Evolutionary conservation across 2,113 vertebrate genomes (phyloP), one percentile per base, ranked within the genome.

Genomic region (Urocitellus parryii): DNA sequence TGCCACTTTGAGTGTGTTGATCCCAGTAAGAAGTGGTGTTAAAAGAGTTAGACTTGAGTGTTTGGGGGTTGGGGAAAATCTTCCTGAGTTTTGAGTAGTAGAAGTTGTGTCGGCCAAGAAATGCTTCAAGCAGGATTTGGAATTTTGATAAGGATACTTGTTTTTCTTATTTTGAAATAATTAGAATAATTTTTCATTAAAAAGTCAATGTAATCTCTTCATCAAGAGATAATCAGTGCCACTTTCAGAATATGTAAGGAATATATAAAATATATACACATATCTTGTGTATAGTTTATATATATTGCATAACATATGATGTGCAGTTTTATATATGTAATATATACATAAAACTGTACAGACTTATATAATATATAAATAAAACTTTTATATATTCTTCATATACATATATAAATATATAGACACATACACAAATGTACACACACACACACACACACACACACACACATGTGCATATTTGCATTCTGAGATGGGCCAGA

Each of bases 171-270:
- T 94, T 85, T 95, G 32, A 39, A 65, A 51, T 53, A n/a, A 91
- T 90, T 73, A 78, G 80, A 86, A 56, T 86, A 58, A 48, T 16
- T 89, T 89, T 82, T 93, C 16, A 79, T 72, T 37, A 68, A 70
- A 88, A 73, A 87, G 32, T 93, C 56, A 32, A 45, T 14, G 14
- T 29, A 74, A 95, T 72, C 58, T 68, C 17, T 65, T 82, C 61
- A 91, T 81, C 24, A 53, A 78, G 42, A 79, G 48, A 51, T 78
- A 76, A 92, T 72, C 32, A 56, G 24, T 61, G 8, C 29, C 76
- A 53, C 10, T 84, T 86, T 70, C 20, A 85, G 25, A 65, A 32
- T 56, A 76, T 8, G 67, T 53, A 76, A 22, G 45, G 42, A 74
- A 81, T 61, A 39, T 61, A 67, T 17, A 51, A 27, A 53, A 17